phyloP scores from a whole-genome alignment of 1,140 invertebrate species.

The Adoxophyes honmai region DNA sequence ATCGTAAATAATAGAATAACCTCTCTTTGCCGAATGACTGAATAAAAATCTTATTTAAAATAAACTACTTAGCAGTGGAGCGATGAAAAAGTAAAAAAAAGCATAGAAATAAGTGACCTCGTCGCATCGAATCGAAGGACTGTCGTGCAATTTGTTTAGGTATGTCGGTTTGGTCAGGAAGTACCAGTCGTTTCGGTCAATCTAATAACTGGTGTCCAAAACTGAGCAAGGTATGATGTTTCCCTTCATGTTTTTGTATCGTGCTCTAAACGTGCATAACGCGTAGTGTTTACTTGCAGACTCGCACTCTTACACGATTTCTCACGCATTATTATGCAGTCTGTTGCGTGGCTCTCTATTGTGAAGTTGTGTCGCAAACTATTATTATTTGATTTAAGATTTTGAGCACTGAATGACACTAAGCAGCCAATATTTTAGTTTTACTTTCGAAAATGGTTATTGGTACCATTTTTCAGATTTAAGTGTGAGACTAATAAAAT shows the following conservation, averaged over 20 bases:
- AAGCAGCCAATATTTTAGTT: not conserved
- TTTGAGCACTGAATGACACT: too few relatives aligned
- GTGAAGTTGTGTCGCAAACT: slow-evolving; percentile 5
- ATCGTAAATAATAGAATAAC: too few relatives aligned
- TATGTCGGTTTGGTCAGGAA: slow-evolving; percentile 76
- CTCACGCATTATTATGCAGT: slow-evolving; percentile 13
- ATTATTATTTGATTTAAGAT: not conserved
- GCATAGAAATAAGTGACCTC: slow-evolving; percentile 46
- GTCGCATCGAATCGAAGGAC: slow-evolving; percentile 50
- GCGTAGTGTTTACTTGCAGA: slow-evolving; percentile 8
- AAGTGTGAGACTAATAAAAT: not conserved
- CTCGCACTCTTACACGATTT: slow-evolving; percentile 7
- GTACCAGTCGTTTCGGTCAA: slow-evolving; percentile 59
- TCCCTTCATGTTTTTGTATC: slow-evolving; percentile 4
- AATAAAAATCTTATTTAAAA: too few relatives aligned
- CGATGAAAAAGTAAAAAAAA: not conserved
- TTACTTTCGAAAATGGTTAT: not conserved
- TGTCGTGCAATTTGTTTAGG: slow-evolving; percentile 65
- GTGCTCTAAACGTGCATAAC: not conserved
- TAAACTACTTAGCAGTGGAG: not conserved
- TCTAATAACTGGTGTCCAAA: slow-evolving; percentile 69
- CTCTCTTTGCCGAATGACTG: not conserved
- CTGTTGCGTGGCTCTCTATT: slow-evolving; percentile 10
- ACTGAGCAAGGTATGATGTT: slow-evolving; percentile 51
- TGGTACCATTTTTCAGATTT: not conserved